These are phyloP conservation scores for Brachionus paranguensis DNA, from an alignment of 1,140 invertebrate genomes.

Conservation along the genomic window DNA sequence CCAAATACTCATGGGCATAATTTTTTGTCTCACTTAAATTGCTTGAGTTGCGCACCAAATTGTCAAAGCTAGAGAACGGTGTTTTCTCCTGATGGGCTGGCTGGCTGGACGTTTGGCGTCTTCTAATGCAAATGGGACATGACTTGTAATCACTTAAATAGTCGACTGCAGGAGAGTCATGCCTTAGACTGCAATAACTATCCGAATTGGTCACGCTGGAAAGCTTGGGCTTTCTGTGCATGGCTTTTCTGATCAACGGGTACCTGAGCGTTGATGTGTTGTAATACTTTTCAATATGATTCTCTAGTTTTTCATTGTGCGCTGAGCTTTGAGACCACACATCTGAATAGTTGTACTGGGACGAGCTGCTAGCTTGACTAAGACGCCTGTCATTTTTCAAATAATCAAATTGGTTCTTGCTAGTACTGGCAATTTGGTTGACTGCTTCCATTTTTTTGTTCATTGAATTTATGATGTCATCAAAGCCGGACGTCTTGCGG, in stretches of 20 bases:
- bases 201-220: background rate
- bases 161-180: background rate
- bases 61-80: background rate
- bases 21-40: background rate
- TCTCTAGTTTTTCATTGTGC: background rate
- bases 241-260: background rate
- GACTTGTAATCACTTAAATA: background rate
- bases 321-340: background rate
- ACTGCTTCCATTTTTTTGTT: background rate
- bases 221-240: background rate
- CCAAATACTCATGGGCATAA: background rate
- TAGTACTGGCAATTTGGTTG: background rate
- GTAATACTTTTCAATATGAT: conserved; percentile 21
- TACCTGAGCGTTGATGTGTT: background rate
- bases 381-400: background rate
- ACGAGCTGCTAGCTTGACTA: background rate
- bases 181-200: background rate
- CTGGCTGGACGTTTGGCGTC: background rate
- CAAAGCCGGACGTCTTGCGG: background rate
- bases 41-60: background rate
- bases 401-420: background rate
- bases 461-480: background rate
- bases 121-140: background rate
- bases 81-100: background rate
- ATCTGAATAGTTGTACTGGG: background rate